Conservation (phyloP, 2,113 vertebrate genomes). For the Barnardius zonarius region DNA sequence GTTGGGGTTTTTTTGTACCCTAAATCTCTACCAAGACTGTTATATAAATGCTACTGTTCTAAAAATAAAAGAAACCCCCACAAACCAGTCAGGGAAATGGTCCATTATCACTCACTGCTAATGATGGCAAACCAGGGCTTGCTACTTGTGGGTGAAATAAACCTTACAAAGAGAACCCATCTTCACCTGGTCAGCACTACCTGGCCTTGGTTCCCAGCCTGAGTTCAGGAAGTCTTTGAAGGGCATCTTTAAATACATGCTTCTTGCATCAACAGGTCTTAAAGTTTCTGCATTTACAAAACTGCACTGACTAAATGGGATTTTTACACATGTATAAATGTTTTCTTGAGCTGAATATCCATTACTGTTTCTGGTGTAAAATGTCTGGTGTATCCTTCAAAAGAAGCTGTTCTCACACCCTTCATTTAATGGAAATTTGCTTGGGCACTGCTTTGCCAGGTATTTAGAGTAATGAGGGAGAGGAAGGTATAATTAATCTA, state of each 20-base stretch:
- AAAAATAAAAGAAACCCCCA: slow-evolving; percentile 54
- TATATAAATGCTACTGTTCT: slow-evolving; percentile 67
- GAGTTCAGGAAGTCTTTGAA: not conserved
- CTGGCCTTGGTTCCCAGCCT: not conserved
- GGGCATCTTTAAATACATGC: not conserved
- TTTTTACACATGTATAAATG: not conserved
- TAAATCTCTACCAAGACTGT: slow-evolving; percentile 72
- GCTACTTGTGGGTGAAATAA: slow-evolving; percentile 21
- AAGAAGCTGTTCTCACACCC: not conserved
- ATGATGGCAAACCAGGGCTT: slow-evolving; percentile 21
- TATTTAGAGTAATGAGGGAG: not conserved
- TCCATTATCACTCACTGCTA: slow-evolving; percentile 41
- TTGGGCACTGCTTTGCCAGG: not conserved
- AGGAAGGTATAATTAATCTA: not conserved
- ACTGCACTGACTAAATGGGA: not conserved
- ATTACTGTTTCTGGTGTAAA: not conserved
- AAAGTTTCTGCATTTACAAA: not conserved
- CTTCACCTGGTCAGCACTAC: not conserved
- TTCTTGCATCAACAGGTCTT: not conserved
- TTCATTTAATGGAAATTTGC: not conserved
- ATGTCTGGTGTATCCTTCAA: not conserved
- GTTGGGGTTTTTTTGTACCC: slow-evolving; percentile 51
- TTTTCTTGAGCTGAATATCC: not conserved
- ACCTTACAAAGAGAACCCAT: not conserved
- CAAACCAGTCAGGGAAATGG: slow-evolving; percentile 43